Evolutionary conservation across 1,140 invertebrate species (phyloP), one percentile per base, ranked within the genome.

Genomic region (Aphelenchoides besseyi): DNA sequence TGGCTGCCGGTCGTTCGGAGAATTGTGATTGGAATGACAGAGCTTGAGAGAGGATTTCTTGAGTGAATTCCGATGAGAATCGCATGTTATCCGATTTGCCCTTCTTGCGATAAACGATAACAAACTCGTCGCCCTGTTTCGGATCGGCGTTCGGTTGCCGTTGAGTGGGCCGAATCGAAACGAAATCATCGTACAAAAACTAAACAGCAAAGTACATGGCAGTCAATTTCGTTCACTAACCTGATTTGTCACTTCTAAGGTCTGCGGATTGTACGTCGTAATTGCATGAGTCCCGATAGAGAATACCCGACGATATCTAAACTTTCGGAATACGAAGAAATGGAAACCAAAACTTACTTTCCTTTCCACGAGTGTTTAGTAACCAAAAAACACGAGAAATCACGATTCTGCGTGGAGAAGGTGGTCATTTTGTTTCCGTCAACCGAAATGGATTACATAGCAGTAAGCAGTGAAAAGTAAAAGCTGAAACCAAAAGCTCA

Each of bases 311-410:
- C 95, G 96, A 86, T 98, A 99, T 85, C 92, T 94, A 76, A 28
- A 85, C 63, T 70, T 74, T 30, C 33, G 57, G 78, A 54, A 12
- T 29, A 75, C 61, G 37, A 41, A 12, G 5, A 72, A 52, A 8
- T 48, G 32, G 18, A 32, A 18, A 23, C 33, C 35, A 57, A 48
- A 33, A 79, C 91, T 89, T 88, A 93, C 91, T 93, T 96, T 86
- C 95, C 92, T 87, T 95, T 95, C 95, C 95, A 91, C 72, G 88
- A 94, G 85, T 94, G 92, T 87, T 97, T 97, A 12, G 92, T 95
- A 79, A 96, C 93, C 85, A 93, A 89, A 87, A 93, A 97, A 86
- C 93, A 94, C 71, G 91, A 91, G 81, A 94, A 88, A 71, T 83
- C 81, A 16, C 77, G 78, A 52, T 83, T 83, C 29, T 79, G 57